Conservation (phyloP, 2,888 invertebrate genomes). For the Chaitophorus viminalis region DNA sequence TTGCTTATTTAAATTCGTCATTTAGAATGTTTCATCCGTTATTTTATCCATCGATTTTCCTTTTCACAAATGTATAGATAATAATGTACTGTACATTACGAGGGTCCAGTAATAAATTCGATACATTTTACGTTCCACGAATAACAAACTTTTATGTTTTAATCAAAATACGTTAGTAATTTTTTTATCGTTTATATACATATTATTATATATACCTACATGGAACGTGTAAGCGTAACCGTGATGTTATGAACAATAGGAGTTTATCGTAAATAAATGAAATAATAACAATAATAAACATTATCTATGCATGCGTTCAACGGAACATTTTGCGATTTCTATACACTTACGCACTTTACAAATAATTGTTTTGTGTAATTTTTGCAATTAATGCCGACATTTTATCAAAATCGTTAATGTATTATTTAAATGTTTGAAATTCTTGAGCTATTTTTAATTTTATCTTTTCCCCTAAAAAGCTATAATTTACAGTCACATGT, state of each 20-base stretch:
- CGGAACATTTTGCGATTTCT: conserved; percentile 8
- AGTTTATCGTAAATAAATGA: not conserved
- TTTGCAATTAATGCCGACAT: not conserved
- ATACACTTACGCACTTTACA: not conserved
- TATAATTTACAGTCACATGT: not conserved
- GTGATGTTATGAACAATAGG: not conserved
- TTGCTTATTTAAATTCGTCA: too few relatives aligned
- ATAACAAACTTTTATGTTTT: not conserved
- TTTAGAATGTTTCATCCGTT: too few relatives aligned
- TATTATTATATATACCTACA: too few relatives aligned
- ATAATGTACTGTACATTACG: too few relatives aligned
- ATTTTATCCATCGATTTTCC: too few relatives aligned
- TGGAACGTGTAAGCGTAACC: not conserved
- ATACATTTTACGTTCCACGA: not conserved
- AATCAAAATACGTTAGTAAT: not conserved
- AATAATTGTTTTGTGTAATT: not conserved
- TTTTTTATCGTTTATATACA: not conserved
- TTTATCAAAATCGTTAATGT: conserved; percentile 17
- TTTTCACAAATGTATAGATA: too few relatives aligned
- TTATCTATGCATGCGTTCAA: conserved; percentile 29
- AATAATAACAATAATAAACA: conserved; percentile 17
- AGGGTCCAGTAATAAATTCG: too few relatives aligned
- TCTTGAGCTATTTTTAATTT: not conserved
- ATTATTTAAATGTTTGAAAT: conserved; percentile 7
- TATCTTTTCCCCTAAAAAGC: not conserved